A percentile compares a stretch with the other conserved stretches of the same genome.
Evolutionary conservation across 2,888 invertebrate genomes (phyloP).

Genomic region (Orthosia gothica): DNA sequence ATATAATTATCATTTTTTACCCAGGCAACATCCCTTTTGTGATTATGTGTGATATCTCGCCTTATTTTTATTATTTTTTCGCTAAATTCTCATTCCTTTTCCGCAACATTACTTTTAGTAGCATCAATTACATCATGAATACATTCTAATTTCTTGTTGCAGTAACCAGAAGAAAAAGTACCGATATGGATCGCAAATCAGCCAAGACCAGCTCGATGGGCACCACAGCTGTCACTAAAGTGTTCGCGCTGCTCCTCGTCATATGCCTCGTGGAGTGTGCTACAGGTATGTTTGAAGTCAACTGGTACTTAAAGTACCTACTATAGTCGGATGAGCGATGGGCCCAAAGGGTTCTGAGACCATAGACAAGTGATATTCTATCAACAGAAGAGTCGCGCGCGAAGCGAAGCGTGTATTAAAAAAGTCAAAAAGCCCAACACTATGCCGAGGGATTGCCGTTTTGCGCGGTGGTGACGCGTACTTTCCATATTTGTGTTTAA

Average conservation of each 20-base stretch:
- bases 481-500: too few species aligned
- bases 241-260: slow-evolving; percentile 89
- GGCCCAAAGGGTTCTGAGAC: too few species aligned
- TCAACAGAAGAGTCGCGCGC: too few species aligned
- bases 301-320: background rate
- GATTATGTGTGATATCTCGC: too few species aligned
- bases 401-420: too few species aligned
- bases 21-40: too few species aligned
- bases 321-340: too few species aligned
- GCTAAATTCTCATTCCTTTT: background rate
- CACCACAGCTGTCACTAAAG: slow-evolving; percentile 79
- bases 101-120: background rate
- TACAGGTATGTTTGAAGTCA: slow-evolving; percentile 85
- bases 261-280: slow-evolving; percentile 92
- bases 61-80: background rate
- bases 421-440: too few species aligned
- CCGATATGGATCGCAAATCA: slow-evolving; percentile 70
- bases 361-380: too few species aligned
- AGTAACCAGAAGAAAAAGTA: slow-evolving; percentile 53
- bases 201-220: slow-evolving; percentile 66
- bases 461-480: too few species aligned
- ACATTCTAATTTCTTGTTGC: slow-evolving; percentile 61
- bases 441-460: too few species aligned
- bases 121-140: background rate
- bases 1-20: too few species aligned